A percentile compares a stretch with the other conserved stretches of the same genome.
Conservation (phyloP, 2,797 vertebrate species). For the Lepidocolaptes lacrymiger region DNA sequence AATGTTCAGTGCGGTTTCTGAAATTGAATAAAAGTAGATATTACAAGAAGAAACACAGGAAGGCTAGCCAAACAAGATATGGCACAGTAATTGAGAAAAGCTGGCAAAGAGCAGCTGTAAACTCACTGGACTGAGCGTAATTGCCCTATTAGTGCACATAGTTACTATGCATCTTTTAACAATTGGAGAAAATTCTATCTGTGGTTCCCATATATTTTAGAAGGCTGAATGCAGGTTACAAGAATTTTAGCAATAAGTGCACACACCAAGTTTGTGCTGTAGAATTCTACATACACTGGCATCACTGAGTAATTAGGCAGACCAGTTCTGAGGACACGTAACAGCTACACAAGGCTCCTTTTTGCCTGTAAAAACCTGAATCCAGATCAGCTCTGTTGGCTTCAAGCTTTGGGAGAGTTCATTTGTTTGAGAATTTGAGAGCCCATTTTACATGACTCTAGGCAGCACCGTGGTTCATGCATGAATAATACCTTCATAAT, state of each 20-base stretch:
- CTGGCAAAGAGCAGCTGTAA: not conserved
- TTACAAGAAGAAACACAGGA: not conserved
- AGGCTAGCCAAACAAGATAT: slow-evolving; percentile 2
- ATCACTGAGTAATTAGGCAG: not conserved
- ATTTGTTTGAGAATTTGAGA: not conserved
- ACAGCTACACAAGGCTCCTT: not conserved
- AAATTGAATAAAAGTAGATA: not conserved
- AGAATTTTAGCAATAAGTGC: not conserved
- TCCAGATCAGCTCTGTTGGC: not conserved
- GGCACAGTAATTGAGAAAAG: not conserved
- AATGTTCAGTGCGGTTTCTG: not conserved
- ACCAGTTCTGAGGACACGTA: not conserved
- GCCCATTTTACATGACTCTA: not conserved
- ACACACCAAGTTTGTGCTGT: not conserved
- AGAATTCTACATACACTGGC: not conserved
- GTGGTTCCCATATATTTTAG: not conserved
- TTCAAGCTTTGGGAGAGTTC: not conserved
- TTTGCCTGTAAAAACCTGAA: not conserved
- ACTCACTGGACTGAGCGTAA: slow-evolving; percentile 21
- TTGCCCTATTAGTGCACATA: slow-evolving; percentile 10
- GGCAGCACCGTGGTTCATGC: not conserved
- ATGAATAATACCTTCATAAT: not conserved
- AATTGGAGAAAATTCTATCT: not conserved
- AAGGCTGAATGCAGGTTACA: not conserved
- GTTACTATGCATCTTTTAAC: not conserved